Evolutionary conservation across 2,113 vertebrate genomes (phyloP).

Genomic region (Miniopterus natalensis): DNA sequence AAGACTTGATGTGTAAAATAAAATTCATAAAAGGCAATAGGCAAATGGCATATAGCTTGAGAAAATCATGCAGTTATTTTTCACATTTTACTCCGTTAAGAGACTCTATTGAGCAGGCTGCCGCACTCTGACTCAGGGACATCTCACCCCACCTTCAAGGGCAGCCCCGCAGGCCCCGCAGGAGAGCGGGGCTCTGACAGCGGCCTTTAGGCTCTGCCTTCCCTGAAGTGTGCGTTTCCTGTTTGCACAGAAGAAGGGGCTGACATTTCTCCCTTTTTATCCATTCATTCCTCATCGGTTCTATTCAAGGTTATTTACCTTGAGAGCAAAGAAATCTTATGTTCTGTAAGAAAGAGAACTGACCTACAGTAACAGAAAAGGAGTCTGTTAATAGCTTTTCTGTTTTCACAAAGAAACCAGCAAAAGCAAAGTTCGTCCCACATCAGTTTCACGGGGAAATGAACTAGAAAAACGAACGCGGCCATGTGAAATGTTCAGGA

Average conservation of each 20-base stretch:
- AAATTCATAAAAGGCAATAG: background rate
- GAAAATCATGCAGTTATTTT: background rate
- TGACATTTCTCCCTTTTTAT: background rate
- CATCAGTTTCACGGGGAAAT: background rate
- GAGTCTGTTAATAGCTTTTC: background rate
- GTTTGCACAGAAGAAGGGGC: constrained; percentile 10
- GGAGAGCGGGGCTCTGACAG: background rate
- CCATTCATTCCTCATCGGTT: background rate
- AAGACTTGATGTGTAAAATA: background rate
- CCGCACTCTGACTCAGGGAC: background rate
- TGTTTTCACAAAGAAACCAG: constrained; percentile 2
- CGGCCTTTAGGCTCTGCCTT: background rate
- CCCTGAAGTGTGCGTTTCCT: constrained; percentile 32
- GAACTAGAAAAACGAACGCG: background rate
- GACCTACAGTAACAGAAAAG: background rate
- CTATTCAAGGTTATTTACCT: constrained; percentile 64
- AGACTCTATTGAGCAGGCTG: background rate
- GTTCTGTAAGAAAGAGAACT: background rate
- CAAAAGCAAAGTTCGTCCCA: background rate
- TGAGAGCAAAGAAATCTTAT: constrained; percentile 14
- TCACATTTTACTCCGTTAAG: background rate
- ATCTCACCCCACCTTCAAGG: background rate
- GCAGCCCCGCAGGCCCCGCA: background rate
- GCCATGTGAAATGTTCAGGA: background rate
- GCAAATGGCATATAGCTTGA: background rate